A percentile compares a stretch with the other conserved stretches of the same genome.
Conservation (phyloP, 2,113 vertebrate species). For the Burhinus bistriatus region DNA sequence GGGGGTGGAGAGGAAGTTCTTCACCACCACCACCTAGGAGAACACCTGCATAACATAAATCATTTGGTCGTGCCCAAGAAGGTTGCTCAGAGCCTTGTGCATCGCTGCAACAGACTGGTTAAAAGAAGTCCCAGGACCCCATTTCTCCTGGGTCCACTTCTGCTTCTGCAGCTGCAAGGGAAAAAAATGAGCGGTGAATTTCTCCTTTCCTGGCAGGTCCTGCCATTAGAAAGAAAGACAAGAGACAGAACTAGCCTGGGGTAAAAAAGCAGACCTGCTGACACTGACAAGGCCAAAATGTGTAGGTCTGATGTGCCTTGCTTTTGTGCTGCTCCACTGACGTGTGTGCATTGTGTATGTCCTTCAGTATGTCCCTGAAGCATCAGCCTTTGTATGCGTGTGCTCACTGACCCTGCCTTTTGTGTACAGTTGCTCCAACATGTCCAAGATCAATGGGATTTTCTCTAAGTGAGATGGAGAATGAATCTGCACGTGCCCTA, state of each 20-base stretch:
- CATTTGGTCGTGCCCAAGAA: not conserved
- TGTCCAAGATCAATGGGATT: not conserved
- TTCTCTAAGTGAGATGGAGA: not conserved
- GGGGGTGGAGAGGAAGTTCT: not conserved
- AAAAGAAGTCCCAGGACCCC: not conserved
- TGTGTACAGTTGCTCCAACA: not conserved
- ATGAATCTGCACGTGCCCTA: not conserved
- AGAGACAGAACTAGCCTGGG: not conserved
- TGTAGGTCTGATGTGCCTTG: not conserved
- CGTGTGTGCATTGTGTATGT: fast-evolving
- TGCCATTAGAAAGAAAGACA: not conserved
- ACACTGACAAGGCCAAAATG: not conserved
- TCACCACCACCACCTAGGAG: not conserved
- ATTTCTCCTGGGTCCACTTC: not conserved
- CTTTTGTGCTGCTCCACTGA: not conserved
- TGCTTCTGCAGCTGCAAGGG: not conserved
- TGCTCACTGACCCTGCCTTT: not conserved
- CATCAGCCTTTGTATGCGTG: not conserved
- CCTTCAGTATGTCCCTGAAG: not conserved
- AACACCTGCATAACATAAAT: not conserved
- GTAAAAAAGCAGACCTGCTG: not conserved
- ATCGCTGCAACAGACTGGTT: not conserved
- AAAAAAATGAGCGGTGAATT: not conserved
- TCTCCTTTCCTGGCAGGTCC: not conserved
- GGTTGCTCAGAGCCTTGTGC: not conserved